These are phyloP conservation scores for Halisarca cf. caerulea DNA, from an alignment of 37 sponge, comb jelly and placozoan species.

Conservation along the genomic window DNA sequence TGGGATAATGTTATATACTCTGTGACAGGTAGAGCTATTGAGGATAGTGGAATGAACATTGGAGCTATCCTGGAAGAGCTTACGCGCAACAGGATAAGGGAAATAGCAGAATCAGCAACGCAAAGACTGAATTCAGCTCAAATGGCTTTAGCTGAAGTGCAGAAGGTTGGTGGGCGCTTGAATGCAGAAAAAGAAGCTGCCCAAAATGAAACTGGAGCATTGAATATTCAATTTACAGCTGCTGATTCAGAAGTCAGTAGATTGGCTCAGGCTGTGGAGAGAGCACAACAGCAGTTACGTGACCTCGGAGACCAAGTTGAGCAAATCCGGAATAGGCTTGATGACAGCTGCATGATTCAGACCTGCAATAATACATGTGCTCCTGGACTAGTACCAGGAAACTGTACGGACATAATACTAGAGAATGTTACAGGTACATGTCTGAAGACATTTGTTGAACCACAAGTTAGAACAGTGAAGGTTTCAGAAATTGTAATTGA, in stretches of 20 bases:
- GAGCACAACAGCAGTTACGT: not conserved
- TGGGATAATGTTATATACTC: not conserved
- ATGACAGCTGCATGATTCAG: not conserved
- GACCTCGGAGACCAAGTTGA: not conserved
- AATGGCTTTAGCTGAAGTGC: not conserved
- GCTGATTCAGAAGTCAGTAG: not conserved
- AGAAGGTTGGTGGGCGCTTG: not conserved
- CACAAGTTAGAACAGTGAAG: not conserved
- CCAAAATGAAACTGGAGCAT: not conserved
- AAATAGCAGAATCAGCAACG: not conserved
- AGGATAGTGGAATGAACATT: not conserved
- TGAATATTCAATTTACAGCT: not conserved
- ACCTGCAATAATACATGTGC: not conserved
- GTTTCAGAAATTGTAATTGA: not conserved
- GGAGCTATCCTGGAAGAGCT: not conserved
- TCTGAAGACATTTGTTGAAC: not conserved
- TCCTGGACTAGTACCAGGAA: not conserved
- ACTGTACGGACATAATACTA: not conserved
- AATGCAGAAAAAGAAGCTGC: not conserved
- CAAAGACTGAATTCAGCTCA: not conserved
- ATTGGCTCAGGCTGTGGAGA: not conserved
- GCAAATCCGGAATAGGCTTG: not conserved
- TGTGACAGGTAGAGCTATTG: not conserved
- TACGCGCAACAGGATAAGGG: not conserved
- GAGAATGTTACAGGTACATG: not conserved